Conservation (phyloP, 2,113 vertebrate species). For the Boulengeromyrus knoepffleri region DNA sequence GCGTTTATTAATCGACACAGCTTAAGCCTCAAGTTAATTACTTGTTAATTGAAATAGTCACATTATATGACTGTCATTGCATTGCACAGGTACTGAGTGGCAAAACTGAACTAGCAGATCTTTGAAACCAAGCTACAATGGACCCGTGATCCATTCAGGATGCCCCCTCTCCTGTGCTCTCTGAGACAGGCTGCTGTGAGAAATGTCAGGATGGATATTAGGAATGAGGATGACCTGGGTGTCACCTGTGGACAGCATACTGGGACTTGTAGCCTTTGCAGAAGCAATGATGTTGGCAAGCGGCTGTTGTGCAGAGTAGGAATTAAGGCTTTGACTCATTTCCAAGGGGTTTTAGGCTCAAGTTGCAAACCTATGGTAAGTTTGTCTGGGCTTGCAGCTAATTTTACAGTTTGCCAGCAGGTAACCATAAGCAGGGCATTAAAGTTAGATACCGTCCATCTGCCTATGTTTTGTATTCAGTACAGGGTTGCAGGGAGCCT, state of each 20-base stretch:
- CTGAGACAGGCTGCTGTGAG: background rate
- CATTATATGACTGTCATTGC: background rate
- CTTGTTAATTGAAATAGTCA: conserved; percentile 5
- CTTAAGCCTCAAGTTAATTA: background rate
- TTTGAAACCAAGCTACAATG: background rate
- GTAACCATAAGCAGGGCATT: background rate
- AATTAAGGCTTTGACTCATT: background rate
- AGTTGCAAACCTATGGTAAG: background rate
- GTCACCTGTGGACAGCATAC: background rate
- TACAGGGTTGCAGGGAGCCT: background rate
- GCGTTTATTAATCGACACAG: conserved; percentile 5
- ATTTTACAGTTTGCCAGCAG: background rate
- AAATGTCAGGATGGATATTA: background rate
- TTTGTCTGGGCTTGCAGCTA: background rate
- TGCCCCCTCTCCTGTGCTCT: background rate
- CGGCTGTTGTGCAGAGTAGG: background rate
- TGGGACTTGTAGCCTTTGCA: background rate
- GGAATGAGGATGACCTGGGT: background rate
- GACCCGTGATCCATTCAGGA: background rate
- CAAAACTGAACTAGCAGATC: background rate
- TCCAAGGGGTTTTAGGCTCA: background rate
- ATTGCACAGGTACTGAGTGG: background rate
- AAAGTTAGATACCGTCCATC: background rate
- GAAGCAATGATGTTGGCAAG: background rate
- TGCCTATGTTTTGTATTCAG: background rate